phyloP scores from a whole-genome alignment of 2,797 vertebrate genomes.

The Sebastes kiyomatsui region DNA sequence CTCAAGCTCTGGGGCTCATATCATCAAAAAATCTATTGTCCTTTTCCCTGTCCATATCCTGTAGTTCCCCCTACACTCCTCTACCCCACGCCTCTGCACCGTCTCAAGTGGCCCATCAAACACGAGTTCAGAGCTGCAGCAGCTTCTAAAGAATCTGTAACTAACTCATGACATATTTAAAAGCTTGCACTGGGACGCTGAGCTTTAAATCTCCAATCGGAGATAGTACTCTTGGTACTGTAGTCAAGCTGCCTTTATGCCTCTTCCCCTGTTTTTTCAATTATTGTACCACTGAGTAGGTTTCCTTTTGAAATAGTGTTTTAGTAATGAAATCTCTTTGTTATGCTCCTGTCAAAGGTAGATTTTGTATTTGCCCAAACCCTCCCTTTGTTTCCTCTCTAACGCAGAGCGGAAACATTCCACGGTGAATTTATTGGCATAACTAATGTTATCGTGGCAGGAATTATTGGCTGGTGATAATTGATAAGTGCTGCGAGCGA shows the following conservation, averaged over 20 bases:
- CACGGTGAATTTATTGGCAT: conserved; percentile 59
- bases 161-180: conserved; percentile 48
- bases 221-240: background rate
- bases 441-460: conserved; percentile 58
- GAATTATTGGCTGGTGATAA: conserved; percentile 75
- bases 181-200: conserved; percentile 10
- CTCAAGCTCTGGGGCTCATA: conserved; percentile 39
- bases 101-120: conserved; percentile 55
- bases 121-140: conserved; percentile 31
- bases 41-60: conserved; percentile 44
- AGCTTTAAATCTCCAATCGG: conserved; percentile 18
- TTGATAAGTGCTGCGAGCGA: conserved; percentile 73
- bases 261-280: conserved; percentile 29
- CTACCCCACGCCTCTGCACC: background rate
- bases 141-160: conserved; percentile 54
- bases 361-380: conserved; percentile 15
- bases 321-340: conserved; percentile 25
- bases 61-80: background rate
- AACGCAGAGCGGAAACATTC: conserved; percentile 39
- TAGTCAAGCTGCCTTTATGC: background rate
- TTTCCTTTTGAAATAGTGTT: conserved; percentile 11
- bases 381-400: conserved; percentile 28
- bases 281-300: background rate
- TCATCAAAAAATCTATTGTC: conserved; percentile 58
- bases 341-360: conserved; percentile 1